Conservation (phyloP, 2,113 vertebrate species). For the Dicentrarchus labrax region DNA sequence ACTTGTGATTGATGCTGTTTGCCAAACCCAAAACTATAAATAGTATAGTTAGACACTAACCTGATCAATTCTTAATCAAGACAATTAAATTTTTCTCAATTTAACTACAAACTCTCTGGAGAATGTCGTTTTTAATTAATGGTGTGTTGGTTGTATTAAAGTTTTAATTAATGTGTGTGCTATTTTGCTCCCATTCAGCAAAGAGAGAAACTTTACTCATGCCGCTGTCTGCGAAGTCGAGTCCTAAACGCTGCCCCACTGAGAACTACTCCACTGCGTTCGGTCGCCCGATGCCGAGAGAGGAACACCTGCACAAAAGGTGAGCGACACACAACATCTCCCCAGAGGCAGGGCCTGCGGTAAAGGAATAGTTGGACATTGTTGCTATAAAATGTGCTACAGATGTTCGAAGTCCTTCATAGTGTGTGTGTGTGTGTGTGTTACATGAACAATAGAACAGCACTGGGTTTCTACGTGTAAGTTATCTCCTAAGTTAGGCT, state of each 20-base stretch:
- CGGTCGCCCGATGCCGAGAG: slow-evolving; percentile 87
- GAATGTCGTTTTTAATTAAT: slow-evolving; percentile 4
- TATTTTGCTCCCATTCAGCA: slow-evolving; percentile 76
- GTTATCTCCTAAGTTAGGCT: no score
- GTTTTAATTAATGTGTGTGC: background rate
- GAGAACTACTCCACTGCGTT: slow-evolving; percentile 97
- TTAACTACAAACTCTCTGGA: background rate
- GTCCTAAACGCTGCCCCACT: slow-evolving; percentile 95
- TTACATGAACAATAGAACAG: no score
- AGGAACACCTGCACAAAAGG: slow-evolving; percentile 87
- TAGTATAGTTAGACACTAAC: background rate
- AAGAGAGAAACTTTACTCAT: slow-evolving; percentile 92
- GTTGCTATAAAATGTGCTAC: no score
- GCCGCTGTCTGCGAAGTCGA: slow-evolving; percentile 91
- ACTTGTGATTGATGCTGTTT: background rate
- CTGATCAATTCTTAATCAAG: background rate
- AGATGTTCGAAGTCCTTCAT: no score
- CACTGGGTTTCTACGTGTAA: no score
- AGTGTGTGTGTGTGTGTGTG: no score
- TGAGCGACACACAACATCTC: slow-evolving; percentile 53
- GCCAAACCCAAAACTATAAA: background rate
- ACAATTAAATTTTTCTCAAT: background rate
- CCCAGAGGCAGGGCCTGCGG: background rate
- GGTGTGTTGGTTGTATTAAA: background rate
- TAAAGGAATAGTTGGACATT: background rate